Percentiles rank a stretch among this genome's conserved stretches.
These are phyloP conservation scores for Nannoperca obscura DNA, from an alignment of 2,797 vertebrate species.

Conservation along the genomic window DNA sequence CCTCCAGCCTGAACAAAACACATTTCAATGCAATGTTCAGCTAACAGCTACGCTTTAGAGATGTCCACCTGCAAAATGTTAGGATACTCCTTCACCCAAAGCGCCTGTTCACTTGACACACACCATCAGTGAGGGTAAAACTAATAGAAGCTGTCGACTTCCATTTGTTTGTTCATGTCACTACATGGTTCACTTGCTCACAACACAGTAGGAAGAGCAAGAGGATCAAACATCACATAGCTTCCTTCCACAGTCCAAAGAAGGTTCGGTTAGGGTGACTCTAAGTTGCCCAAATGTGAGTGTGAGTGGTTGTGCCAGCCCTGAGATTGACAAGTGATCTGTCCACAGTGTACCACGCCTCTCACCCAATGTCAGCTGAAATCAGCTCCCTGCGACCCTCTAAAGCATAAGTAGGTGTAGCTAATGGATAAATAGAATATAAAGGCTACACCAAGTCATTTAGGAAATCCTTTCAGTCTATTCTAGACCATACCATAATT, in stretches of 20 bases:
- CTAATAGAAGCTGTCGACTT: neutral
- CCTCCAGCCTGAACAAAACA: neutral
- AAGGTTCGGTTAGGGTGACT: neutral
- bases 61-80: neutral
- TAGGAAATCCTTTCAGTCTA: neutral
- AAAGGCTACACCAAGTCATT: neutral
- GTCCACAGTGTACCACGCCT: neutral
- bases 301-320: neutral
- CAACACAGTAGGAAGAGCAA: too few relatives aligned
- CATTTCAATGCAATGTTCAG: neutral
- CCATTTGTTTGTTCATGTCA: neutral
- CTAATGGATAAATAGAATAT: neutral
- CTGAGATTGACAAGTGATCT: neutral
- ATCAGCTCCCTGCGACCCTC: too few relatives aligned
- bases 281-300: neutral
- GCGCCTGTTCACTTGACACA: neutral
- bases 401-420: too few relatives aligned
- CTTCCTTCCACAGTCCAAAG: neutral
- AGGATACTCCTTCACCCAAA: neutral
- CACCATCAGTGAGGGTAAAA: neutral
- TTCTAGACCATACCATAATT: neutral
- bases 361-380: neutral
- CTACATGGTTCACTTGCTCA: neutral
- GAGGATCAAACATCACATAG: neutral
- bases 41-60: neutral